phyloP scores from a whole-genome alignment of 2,888 invertebrate species.

The Pomacea canaliculata region DNA sequence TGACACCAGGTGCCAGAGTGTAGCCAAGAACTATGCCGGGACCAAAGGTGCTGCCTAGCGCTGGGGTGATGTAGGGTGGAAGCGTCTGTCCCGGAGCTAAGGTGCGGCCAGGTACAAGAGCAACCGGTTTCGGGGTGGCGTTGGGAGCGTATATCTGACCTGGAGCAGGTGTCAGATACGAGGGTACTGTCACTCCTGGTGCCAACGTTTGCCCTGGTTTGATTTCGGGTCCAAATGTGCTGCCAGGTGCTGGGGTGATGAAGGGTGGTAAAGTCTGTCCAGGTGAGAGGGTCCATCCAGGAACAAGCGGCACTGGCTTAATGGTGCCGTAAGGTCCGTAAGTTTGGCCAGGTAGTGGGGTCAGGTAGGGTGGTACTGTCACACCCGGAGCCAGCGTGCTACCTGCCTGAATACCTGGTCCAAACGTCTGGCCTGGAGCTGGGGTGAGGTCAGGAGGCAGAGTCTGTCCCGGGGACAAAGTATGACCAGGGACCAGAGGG shows the following conservation, averaged over 20 bases:
- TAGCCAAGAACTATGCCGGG: conserved; percentile 28
- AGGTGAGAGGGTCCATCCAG: conserved; percentile 41
- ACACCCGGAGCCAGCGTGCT: conserved; percentile 36
- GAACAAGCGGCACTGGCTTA: conserved; percentile 39
- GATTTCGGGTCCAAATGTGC: conserved; percentile 41
- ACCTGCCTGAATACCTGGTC: conserved; percentile 37
- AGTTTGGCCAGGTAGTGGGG: conserved; percentile 38
- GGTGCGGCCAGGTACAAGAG: conserved; percentile 39
- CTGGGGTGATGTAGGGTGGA: conserved; percentile 34
- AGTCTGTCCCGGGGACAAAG: conserved; percentile 41
- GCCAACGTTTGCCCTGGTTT: conserved; percentile 41
- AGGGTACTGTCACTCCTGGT: conserved; percentile 38
- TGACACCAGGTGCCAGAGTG: conserved; percentile 44
- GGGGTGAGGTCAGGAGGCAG: conserved; percentile 38
- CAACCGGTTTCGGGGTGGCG: conserved; percentile 36
- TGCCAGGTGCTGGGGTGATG: conserved; percentile 40
- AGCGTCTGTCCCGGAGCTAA: conserved; percentile 28
- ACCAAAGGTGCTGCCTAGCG: conserved; percentile 24
- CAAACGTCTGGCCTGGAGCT: conserved; percentile 43
- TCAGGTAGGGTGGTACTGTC: conserved; percentile 33
- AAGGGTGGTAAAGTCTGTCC: conserved; percentile 37
- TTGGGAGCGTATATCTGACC: conserved; percentile 44
- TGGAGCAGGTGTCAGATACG: conserved; percentile 39
- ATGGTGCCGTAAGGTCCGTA: conserved; percentile 34
- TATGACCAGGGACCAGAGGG: conserved; percentile 39